These are phyloP conservation scores for Leucozona laternaria DNA, from an alignment of 2,888 invertebrate genomes.

Conservation along the genomic window DNA sequence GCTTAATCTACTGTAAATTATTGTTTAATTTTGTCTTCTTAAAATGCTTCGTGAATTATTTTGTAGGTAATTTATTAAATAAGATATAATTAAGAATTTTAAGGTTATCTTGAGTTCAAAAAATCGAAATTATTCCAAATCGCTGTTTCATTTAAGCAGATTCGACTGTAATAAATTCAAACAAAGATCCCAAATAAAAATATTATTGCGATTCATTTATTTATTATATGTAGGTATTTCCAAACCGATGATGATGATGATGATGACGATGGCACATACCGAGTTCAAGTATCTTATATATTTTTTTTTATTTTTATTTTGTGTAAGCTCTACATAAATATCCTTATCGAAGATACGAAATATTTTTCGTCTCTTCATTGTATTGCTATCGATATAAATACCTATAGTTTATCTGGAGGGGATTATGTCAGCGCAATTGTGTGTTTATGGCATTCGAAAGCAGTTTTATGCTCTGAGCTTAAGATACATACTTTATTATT, in stretches of 20 bases:
- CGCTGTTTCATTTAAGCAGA: not conserved
- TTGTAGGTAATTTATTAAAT: too few species aligned
- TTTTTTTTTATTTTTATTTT: not conserved
- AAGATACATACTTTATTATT: conserved; percentile 21
- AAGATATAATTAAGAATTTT: too few species aligned
- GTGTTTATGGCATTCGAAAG: conserved; percentile 52
- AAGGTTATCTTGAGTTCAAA: too few species aligned
- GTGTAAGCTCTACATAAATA: conserved; percentile 25
- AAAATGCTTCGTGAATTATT: too few species aligned
- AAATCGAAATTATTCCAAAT: not conserved
- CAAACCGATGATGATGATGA: not conserved
- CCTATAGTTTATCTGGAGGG: not conserved
- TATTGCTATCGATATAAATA: not conserved
- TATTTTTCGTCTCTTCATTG: conserved; percentile 44
- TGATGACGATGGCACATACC: conserved; percentile 13
- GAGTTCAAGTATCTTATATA: conserved; percentile 35
- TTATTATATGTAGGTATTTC: conserved; percentile 63
- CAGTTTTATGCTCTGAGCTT: conserved; percentile 40
- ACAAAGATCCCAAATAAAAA: conserved; percentile 22
- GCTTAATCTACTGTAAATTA: too few species aligned
- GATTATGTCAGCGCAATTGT: conserved; percentile 67
- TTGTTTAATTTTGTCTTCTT: too few species aligned
- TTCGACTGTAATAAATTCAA: not conserved
- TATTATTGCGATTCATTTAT: conserved; percentile 68
- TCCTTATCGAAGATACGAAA: conserved; percentile 32